These are phyloP conservation scores for Aleadryas rufinucha DNA, from an alignment of 2,113 vertebrate species.

Conservation along the genomic window DNA sequence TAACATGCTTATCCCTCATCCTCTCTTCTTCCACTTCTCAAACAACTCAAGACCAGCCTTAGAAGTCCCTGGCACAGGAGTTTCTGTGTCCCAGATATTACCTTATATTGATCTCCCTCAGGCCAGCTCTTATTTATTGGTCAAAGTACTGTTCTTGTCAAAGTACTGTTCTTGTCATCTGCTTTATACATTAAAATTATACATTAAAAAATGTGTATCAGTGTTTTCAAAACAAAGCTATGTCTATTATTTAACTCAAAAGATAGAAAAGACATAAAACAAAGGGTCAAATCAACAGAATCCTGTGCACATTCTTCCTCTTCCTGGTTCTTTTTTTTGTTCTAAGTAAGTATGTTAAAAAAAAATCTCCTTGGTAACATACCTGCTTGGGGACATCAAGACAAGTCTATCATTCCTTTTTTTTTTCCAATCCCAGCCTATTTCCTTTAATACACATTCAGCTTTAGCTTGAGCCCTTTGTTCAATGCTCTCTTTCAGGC, in stretches of 20 bases:
- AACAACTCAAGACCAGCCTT: neutral
- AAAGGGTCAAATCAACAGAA: neutral
- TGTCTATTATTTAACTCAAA: neutral
- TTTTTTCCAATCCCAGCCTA: neutral
- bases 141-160: neutral
- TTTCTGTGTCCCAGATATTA: neutral
- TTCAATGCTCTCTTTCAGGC: neutral
- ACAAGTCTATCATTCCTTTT: neutral
- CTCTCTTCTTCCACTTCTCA: neutral
- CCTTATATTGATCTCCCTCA: neutral
- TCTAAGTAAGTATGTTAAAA: neutral
- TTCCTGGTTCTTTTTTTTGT: fast-evolving
- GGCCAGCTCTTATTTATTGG: neutral
- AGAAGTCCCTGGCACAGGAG: neutral
- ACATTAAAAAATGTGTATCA: neutral
- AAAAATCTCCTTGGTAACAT: neutral
- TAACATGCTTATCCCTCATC: neutral
- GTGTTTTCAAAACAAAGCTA: neutral
- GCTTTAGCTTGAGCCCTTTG: neutral
- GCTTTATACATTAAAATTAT: neutral
- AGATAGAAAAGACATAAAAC: neutral
- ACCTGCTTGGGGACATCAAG: neutral
- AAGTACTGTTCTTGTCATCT: neutral
- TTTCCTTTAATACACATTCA: neutral
- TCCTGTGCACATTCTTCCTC: neutral